These are phyloP conservation scores for Danaus plexippus DNA, from an alignment of 1,140 invertebrate species.

Conservation along the genomic window DNA sequence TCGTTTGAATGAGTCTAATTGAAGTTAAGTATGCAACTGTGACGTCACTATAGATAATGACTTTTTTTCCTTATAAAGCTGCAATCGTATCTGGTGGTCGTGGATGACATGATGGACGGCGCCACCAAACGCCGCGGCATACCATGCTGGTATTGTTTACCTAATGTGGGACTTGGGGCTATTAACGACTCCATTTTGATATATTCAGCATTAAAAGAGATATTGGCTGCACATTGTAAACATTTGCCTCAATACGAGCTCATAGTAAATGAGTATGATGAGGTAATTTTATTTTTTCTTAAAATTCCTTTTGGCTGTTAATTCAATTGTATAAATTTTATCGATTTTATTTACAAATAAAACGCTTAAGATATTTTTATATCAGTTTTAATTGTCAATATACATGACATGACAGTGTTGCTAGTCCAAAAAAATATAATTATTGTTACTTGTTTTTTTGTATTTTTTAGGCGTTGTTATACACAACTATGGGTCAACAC, in stretches of 20 bases:
- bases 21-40: too few relatives aligned
- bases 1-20: too few relatives aligned
- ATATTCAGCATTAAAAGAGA: slow-evolving; percentile 74
- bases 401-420: too few relatives aligned
- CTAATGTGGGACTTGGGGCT: slow-evolving; percentile 85
- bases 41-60: background rate
- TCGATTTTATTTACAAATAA: too few relatives aligned
- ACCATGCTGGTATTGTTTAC: slow-evolving; percentile 90
- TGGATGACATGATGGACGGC: slow-evolving; percentile 94
- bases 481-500: slow-evolving; percentile 81
- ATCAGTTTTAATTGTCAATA: too few relatives aligned
- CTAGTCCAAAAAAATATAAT: too few relatives aligned
- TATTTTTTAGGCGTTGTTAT: slow-evolving; percentile 66
- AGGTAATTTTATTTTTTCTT: slow-evolving; percentile 69
- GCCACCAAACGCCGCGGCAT: slow-evolving; percentile 85
- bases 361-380: too few relatives aligned
- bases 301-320: too few relatives aligned
- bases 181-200: slow-evolving; percentile 84
- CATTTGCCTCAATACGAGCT: slow-evolving; percentile 81
- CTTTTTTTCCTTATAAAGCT: slow-evolving; percentile 62
- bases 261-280: slow-evolving; percentile 86
- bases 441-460: slow-evolving; percentile 11
- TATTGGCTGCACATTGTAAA: slow-evolving; percentile 83
- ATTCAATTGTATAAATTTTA: too few relatives aligned
- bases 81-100: slow-evolving; percentile 88